Evolutionary conservation across 2,113 vertebrate species (phyloP), one percentile per base, ranked within the genome.

Genomic region (Carlito syrichta): DNA sequence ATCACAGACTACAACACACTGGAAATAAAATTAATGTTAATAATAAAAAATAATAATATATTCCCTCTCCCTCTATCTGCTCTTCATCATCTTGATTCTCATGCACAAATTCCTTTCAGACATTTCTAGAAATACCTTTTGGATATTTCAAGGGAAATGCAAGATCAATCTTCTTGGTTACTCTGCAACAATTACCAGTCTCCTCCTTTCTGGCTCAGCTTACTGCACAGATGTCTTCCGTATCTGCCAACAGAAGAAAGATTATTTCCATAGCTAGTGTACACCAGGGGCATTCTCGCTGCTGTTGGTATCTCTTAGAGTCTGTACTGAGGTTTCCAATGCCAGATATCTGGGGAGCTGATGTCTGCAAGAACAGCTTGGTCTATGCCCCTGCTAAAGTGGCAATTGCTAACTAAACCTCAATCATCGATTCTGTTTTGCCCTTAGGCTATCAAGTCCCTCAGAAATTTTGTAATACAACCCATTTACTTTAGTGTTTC

Each of bases 221-320:
- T 95, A 45, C 79, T 89, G 50, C 84, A 95, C 96, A 97, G 96
- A 97, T 97, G 96, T 96, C 96, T 68, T 93, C 69, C 89, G 30
- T 95, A 60, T 96, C 83, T 97, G 93, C 96, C 95, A 97, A 79
- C 45, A 66, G 11, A 84, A 94, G 83, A 96, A 93, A 88, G 83
- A 96, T 93, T 77, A 94, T 96, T 98, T 92, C 60, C 93, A 97
- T 45, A 87, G 78, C 74, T 71, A 84, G 78, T 89, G 30, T 63
- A 91, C 86, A 95, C 38, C 30, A 91, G 96, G 69, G 89, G 86
- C 92, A 84, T 52, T 38, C 38, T 40, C 68, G 48, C 50, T 93
- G 71, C 85, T 93, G 25, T 52, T 84, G 43, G 78, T 86, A 52
- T 76, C 83, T 97, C 77, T 60, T 96, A 78, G 62, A 92, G 93